These are phyloP conservation scores for Meteorus colon DNA, from an alignment of 2,888 invertebrate genomes.

Conservation along the genomic window DNA sequence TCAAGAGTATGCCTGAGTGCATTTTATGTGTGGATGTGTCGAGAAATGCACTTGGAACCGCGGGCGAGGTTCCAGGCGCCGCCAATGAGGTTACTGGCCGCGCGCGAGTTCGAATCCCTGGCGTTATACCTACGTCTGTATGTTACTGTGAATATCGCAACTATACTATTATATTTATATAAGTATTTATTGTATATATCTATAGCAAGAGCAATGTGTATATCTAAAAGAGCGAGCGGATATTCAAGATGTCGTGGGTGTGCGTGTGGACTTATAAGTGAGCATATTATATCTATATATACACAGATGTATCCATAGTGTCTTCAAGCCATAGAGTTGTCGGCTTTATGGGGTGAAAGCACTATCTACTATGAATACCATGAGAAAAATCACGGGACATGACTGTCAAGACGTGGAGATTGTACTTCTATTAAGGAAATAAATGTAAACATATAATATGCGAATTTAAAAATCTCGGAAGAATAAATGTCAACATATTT, in stretches of 20 bases:
- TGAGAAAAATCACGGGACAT: not conserved
- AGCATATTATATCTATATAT: not conserved
- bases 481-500: conserved; percentile 6
- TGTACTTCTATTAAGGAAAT: not conserved
- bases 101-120: conserved; percentile 54
- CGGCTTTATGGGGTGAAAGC: conserved; percentile 26
- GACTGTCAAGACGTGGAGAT: not conserved
- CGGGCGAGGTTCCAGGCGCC: conserved; percentile 56
- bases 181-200: conserved; percentile 26
- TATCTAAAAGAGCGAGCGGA: conserved; percentile 22
- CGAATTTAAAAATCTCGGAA: not conserved
- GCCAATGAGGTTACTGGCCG: conserved; percentile 58
- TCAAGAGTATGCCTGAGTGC: conserved; percentile 24
- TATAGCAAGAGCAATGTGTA: conserved; percentile 25
- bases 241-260: conserved; percentile 38
- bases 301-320: not conserved
- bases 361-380: not conserved
- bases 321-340: conserved; percentile 3
- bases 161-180: conserved; percentile 24
- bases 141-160: conserved; percentile 38
- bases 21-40: conserved; percentile 35
- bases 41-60: conserved; percentile 55
- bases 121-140: conserved; percentile 40
- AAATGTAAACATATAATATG: not conserved
- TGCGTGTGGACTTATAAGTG: conserved; percentile 26